Base-by-base conservation (phyloP, 2,113 vertebrate species). In the Eurystomus gularis region DNA sequence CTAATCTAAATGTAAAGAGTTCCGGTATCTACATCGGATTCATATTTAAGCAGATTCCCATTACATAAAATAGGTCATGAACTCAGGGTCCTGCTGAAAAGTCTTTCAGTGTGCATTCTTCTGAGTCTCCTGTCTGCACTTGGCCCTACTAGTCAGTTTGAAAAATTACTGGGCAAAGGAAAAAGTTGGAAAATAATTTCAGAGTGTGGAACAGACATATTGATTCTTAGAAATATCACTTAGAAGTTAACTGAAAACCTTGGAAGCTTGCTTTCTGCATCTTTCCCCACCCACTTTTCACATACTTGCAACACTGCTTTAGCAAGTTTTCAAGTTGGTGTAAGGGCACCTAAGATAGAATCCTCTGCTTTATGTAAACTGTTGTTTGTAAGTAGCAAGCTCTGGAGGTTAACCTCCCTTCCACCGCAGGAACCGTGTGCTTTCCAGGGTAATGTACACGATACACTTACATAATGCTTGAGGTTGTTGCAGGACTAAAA, bases 141-240 rank as follows among this genome's bases (percentile, higher is more conserved):
- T 88, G 70, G 87, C 66, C 88, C 52, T 79, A 7, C 82, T 54
- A 29, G 60, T 57, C 33, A 24, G 23, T 90, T 91, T 88, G 80
- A 51, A 84, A 84, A 95, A 94, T 75, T 48, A 79, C 44, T 65
- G 84, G 86, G 40, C 51, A 80, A 85, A 94, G 76, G 60, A 90
- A 77, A 49, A 76, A 20, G 82, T 28, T 49, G 66, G 87, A 88
- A 85, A 80, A 81, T 33, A 77, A 49, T 73, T 82, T 86, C 42
- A 54, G 48, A 62, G 46, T 39, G 52, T 55, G 60, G 62, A 92
- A 86, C 80, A 92, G 44, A 77, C 7, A 0, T 80, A 51, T 82
- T 5, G 31, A 58, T 93, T 94, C 85, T 93, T 83, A 54, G 70
- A 73, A 88, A n/a, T 13, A 16, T 49, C 51, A 44, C 82, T 89